These are phyloP conservation scores for Epizoanthus scotinus DNA, from an alignment of 92 coral and sea anemone species.

Conservation along the genomic window DNA sequence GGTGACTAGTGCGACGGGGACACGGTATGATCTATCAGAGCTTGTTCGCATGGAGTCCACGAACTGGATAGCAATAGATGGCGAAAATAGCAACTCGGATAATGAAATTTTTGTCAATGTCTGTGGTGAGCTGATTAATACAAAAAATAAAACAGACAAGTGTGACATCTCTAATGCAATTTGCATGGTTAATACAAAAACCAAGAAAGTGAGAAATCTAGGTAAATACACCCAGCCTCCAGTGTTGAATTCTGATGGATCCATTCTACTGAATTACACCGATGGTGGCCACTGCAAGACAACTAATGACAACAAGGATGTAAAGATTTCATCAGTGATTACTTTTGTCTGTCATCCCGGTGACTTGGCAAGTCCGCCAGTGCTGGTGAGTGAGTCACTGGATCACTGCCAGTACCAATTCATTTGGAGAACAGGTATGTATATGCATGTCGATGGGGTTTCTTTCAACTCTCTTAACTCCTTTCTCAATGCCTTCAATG, in stretches of 20 bases:
- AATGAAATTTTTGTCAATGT: slow-evolving; percentile 73
- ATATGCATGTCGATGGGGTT: too few relatives aligned
- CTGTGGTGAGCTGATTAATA: slow-evolving; percentile 63
- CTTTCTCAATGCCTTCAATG: too few relatives aligned
- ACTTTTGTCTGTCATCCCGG: slow-evolving; percentile 88
- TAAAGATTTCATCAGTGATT: slow-evolving; percentile 58
- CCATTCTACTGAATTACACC: slow-evolving; percentile 68
- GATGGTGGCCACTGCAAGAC: slow-evolving; percentile 75
- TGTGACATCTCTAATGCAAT: slow-evolving; percentile 70
- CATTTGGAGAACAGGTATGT: slow-evolving; percentile 89
- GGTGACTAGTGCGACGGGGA: slow-evolving; percentile 51
- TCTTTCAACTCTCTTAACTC: too few relatives aligned
- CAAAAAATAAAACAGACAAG: slow-evolving; percentile 36
- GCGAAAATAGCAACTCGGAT: slow-evolving; percentile 61
- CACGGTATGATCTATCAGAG: slow-evolving; percentile 80
- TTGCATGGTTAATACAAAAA: slow-evolving; percentile 67
- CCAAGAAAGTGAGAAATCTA: slow-evolving; percentile 54
- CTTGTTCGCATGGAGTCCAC: slow-evolving; percentile 63
- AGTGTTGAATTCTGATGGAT: slow-evolving; percentile 56
- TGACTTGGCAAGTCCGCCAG: slow-evolving; percentile 92
- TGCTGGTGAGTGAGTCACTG: slow-evolving; percentile 70
- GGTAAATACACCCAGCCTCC: slow-evolving; percentile 70
- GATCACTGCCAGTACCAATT: slow-evolving; percentile 81
- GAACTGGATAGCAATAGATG: slow-evolving; percentile 88
- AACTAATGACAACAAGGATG: slow-evolving; percentile 26